These are phyloP conservation scores for Saguinus oedipus DNA, from an alignment of 2,797 vertebrate species.

Conservation along the genomic window DNA sequence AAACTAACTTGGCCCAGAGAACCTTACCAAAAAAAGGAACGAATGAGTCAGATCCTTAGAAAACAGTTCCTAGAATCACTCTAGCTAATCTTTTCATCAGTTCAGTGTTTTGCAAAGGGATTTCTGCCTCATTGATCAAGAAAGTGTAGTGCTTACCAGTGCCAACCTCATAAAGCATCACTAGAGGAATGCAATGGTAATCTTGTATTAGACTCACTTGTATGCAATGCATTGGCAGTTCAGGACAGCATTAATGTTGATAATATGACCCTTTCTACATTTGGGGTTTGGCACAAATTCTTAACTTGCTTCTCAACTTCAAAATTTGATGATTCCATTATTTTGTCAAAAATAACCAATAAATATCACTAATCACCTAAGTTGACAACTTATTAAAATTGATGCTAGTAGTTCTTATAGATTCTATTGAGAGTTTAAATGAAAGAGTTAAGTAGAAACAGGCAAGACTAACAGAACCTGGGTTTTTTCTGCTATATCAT, in stretches of 20 bases:
- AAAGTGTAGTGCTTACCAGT: not conserved
- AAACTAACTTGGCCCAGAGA: not conserved
- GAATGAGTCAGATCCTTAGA: not conserved
- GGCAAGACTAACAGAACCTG: not conserved
- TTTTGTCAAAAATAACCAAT: constrained; percentile 26
- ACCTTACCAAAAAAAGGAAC: not conserved
- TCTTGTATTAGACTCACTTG: not conserved
- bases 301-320: constrained; percentile 37
- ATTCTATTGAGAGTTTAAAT: not conserved
- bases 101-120: not conserved
- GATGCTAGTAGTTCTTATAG: not conserved
- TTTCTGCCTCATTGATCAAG: constrained; percentile 3
- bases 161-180: not conserved
- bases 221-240: not conserved
- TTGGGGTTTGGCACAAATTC: not conserved
- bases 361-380: not conserved
- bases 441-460: not conserved
- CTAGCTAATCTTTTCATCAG: not conserved
- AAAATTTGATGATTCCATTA: not conserved
- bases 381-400: not conserved
- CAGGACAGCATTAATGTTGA: not conserved
- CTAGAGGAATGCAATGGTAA: not conserved
- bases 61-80: not conserved
- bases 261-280: not conserved
- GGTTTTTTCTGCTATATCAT: not conserved